Evolutionary conservation across 2,797 vertebrate species (phyloP).

Genomic region (Anolis apletophallus): DNA sequence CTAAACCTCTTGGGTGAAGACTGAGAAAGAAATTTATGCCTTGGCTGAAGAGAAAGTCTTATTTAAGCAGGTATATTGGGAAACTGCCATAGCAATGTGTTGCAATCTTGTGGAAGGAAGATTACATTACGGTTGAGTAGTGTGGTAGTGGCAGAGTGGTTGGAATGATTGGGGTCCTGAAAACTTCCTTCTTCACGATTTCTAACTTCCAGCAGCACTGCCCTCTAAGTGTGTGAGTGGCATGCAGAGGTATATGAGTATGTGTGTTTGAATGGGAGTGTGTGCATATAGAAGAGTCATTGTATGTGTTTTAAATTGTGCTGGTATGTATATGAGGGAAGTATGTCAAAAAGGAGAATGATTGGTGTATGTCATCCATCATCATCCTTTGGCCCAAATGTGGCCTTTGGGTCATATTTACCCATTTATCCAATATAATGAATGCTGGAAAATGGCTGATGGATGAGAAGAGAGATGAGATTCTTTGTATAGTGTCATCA

Average conservation of each 20-base stretch:
- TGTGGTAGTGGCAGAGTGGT: not conserved
- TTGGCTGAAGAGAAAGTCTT: not conserved
- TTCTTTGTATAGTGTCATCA: not conserved
- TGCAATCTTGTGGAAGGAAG: not conserved
- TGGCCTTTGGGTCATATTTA: too few species aligned
- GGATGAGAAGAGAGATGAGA: not conserved
- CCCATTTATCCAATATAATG: too few species aligned
- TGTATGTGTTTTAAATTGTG: not conserved
- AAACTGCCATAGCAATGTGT: not conserved
- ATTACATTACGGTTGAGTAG: not conserved
- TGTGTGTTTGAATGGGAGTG: not conserved
- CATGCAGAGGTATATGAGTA: not conserved
- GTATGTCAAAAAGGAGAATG: not conserved
- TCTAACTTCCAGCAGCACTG: not conserved
- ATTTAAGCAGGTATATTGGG: not conserved
- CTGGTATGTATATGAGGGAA: not conserved
- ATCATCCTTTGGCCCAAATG: too few species aligned
- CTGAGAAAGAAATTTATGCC: not conserved
- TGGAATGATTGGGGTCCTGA: not conserved
- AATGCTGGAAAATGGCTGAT: not conserved
- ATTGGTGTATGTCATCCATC: too few species aligned
- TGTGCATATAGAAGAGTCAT: too few species aligned
- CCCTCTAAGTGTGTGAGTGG: not conserved
- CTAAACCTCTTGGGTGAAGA: not conserved
- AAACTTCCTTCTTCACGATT: not conserved